Base-by-base conservation (phyloP, 2,888 invertebrate species). In the Oscheius sp. region DNA sequence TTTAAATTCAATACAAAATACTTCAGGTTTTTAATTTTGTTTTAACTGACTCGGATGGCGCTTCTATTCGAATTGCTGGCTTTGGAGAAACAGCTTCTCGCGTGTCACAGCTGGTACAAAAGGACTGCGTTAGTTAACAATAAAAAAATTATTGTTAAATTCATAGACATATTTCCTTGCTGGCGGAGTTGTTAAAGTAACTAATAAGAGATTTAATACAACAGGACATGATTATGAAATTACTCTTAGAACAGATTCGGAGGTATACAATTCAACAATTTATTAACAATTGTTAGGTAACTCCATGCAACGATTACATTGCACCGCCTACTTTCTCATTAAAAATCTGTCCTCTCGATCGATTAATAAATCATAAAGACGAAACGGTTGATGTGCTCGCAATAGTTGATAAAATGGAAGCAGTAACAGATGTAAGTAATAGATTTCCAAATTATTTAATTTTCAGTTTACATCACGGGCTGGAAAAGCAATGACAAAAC, bases 211-310 rank as follows among this genome's bases (percentile, higher is more conserved):
- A 85, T 98, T 90, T 87, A 90, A 91, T 34, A 90, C 89, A 39
- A 87, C 95, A 5, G 93, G 93, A 78, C 95, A 96, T 87, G 96
- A 97, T 87, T 98, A 96, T 85, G 98, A 99, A 88, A 92, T 99
- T 92, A 92, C 93, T 0, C 91, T 96, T 84, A 91, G 89, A 12
- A 88, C 89, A 6, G 94, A 96, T 50, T 92, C 94, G n/a, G 75
- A 80, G 63, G 82, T 83, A 20, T 8, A 37, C 29, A 5, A 20
- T 33, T 34, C 33, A 1, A 25, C 25, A 33, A 6, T 23, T 33
- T 42, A 33, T 31, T n/a, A n/a, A 15, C 10, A 20, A 45, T 27
- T 27, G n/a, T 45, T 63, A 71, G 69, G 53, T 72, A 17, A 64
- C 46, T 10, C 66, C 61, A 3, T 64, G 58, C 46, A 46, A 69